Evolutionary conservation across 2,797 vertebrate genomes (phyloP), one percentile per base, ranked within the genome.

Genomic region (Sebastolobus altivelis): DNA sequence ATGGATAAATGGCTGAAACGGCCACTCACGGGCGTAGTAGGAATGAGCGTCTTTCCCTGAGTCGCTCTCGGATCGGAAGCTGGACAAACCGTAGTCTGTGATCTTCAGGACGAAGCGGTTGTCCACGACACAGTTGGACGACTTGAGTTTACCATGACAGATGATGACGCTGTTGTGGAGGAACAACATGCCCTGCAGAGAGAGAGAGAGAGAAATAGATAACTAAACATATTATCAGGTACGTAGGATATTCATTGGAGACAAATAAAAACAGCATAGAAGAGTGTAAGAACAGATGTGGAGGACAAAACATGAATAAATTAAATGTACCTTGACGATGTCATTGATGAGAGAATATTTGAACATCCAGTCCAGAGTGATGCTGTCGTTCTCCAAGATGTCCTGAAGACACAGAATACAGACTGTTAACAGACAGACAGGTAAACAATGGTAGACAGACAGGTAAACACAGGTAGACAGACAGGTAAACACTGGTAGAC

Each of bases 21-120:
- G 37, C 1, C 29, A 94, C 98, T 97, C 92, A 99, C 98, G 97
- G 86, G 97, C 96, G 12, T 97, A 99, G 88, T 96, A 96, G 4
- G 90, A 90, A 8, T 98, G 96, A 12, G 94, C 92, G 37, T 98
- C 97, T 1, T 96, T 96, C 0, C 55, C 80, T 0, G 87, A 69
- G 37, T 96, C 92, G 0, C 91, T 83, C 0, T 94, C 88, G 0
- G 82, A 55, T 4, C 95, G 94, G 79, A 99, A 97, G 88, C 96
- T 98, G 92, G 97, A 96, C 75, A 99, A 82, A 5, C 98, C 98
- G 0, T 98, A 98, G 92, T 99, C 98, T 0, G 98, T 98, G 95
- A 99, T 97, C 94, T 98, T 99, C 76, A 99, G 95, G 72, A 99
- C 98, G 3, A 99, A 99, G 78, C 98, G 97, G 18, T 97, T 97